Percentiles rank a stretch among this genome's conserved stretches.
These are phyloP conservation scores for Leuciscus idus DNA, from an alignment of 2,113 vertebrate species.

Conservation along the genomic window DNA sequence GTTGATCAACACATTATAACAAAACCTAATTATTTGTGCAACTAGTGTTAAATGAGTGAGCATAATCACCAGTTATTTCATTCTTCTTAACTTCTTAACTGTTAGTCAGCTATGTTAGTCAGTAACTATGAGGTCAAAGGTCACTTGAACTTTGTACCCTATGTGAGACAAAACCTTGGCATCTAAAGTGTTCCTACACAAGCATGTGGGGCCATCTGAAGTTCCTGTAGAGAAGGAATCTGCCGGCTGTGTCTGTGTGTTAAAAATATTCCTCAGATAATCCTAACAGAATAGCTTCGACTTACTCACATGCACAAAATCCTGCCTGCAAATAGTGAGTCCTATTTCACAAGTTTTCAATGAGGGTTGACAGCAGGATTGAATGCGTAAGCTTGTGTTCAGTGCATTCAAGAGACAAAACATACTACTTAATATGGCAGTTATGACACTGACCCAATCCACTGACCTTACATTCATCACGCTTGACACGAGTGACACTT, in stretches of 20 bases:
- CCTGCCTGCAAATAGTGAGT: slow-evolving; percentile 41
- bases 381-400: slow-evolving; percentile 63
- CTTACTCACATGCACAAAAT: not conserved
- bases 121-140: slow-evolving; percentile 33
- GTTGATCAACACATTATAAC: slow-evolving; percentile 43
- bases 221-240: slow-evolving; percentile 35
- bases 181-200: slow-evolving; percentile 11
- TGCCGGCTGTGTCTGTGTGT: slow-evolving; percentile 36
- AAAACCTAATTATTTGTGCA: slow-evolving; percentile 4
- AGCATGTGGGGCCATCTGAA: slow-evolving; percentile 1
- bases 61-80: not conserved
- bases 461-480: not conserved
- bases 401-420: slow-evolving; percentile 46
- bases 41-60: not conserved
- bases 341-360: slow-evolving; percentile 45
- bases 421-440: slow-evolving; percentile 61
- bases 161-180: slow-evolving; percentile 1
- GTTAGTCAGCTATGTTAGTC: slow-evolving; percentile 1
- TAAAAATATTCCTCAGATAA: slow-evolving; percentile 54
- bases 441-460: slow-evolving; percentile 57
- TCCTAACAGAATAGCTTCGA: slow-evolving; percentile 41
- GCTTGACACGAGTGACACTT: not conserved
- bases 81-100: slow-evolving; percentile 6
- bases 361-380: slow-evolving; percentile 45
- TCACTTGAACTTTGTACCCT: slow-evolving; percentile 28